Evolutionary conservation across 2,113 vertebrate species (phyloP).

Genomic region (Hyperopisus bebe): DNA sequence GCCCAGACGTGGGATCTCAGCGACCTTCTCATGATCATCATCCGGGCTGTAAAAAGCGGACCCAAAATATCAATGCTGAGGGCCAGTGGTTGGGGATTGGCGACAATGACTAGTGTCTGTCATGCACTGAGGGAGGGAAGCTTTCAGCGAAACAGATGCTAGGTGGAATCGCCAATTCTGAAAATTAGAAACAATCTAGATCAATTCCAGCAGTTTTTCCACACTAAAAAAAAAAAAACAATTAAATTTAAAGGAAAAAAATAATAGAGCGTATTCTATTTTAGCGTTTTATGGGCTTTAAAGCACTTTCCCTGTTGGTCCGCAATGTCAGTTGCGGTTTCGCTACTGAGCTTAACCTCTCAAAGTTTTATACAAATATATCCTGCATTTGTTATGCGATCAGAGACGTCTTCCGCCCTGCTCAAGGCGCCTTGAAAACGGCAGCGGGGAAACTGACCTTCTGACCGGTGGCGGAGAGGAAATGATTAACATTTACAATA

Average conservation of each 20-base stretch:
- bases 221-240: not conserved
- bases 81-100: not conserved
- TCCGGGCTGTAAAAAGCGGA: not conserved
- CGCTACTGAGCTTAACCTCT: not conserved
- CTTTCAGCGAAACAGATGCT: not conserved
- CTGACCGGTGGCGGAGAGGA: constrained; percentile 64
- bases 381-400: not conserved
- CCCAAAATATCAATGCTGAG: not conserved
- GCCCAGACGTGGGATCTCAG: not conserved
- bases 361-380: not conserved
- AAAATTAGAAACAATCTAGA: not conserved
- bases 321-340: not conserved
- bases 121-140: not conserved
- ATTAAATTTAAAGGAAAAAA: not conserved
- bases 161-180: not conserved
- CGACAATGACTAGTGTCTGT: not conserved
- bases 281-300: not conserved
- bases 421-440: not conserved
- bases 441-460: constrained; percentile 62
- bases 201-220: not conserved
- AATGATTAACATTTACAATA: constrained; percentile 66
- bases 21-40: not conserved
- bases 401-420: not conserved
- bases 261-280: not conserved
- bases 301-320: not conserved